Percentiles rank a stretch among this genome's conserved stretches.
These are phyloP conservation scores for Sander vitreus DNA, from an alignment of 2,113 vertebrate genomes.

Conservation along the genomic window DNA sequence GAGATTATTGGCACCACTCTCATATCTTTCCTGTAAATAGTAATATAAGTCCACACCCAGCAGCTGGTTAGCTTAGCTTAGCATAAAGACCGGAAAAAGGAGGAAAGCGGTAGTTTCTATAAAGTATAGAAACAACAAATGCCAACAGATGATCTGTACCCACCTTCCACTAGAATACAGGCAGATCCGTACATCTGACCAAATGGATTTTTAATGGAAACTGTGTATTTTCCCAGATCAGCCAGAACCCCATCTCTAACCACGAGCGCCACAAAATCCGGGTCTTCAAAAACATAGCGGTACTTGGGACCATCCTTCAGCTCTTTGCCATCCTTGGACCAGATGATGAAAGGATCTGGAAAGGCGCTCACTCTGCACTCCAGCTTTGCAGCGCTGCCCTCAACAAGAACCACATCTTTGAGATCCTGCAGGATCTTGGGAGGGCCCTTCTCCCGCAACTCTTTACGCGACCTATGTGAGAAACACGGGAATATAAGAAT, in stretches of 20 bases:
- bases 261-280: constrained; percentile 76
- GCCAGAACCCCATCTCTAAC: constrained; percentile 70
- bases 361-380: constrained; percentile 79
- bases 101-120: no score
- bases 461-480: constrained; percentile 67
- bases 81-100: background rate
- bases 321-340: constrained; percentile 78
- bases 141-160: background rate
- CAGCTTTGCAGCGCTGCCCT: constrained; percentile 79
- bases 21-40: background rate
- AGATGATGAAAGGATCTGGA: constrained; percentile 77
- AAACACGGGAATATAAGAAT: background rate
- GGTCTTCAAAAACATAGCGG: constrained; percentile 78
- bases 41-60: background rate
- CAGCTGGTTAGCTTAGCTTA: background rate
- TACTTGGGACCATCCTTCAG: constrained; percentile 80
- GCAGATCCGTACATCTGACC: constrained; percentile 76
- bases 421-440: constrained; percentile 79
- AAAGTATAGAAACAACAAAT: background rate
- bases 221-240: constrained; percentile 80
- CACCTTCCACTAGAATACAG: constrained; percentile 79
- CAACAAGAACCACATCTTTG: constrained; percentile 78
- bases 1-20: background rate
- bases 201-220: constrained; percentile 79
- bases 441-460: constrained; percentile 76